Base-by-base conservation (phyloP, 1,140 invertebrate species). In the Diabrotica undecimpunctata region DNA sequence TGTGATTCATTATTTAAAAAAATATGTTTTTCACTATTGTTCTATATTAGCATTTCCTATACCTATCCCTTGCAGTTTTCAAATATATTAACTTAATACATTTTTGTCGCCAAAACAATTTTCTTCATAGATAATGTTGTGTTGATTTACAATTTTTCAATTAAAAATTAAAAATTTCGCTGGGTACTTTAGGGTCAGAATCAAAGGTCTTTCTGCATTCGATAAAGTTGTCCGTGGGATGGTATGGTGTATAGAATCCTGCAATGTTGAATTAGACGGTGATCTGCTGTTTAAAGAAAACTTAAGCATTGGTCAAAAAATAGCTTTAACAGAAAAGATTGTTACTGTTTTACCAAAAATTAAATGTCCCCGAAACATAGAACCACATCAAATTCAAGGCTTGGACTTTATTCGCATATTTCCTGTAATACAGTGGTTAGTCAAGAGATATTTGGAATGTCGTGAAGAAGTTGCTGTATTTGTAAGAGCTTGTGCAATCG, bases 351-450 rank as follows among this genome's bases (percentile, higher is more conserved):
- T 98, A 62, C 92, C 91, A 56, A 88, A 88, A 80, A 94, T 98
- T 89, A 94, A 96, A 74, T 98, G 96, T 79, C 96, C 96, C 39
- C 88, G 94, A 79, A 84, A 85, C 56, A 88, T 98, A 75, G 96
- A 98, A 79, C 96, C 96, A 37, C 96, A 98, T 88, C 96, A 98
- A 83, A 97, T 98, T 66, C 96, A 98, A 82, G 96, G 96, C 36
- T 82, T 97, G 57, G 96, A 98, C 81, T 96, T 92, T 76, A 94
- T 97, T 54, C 94, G 97, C 77, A 96, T 98, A 67, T 96, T 90
- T 79, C 95, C 95, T 57, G 90, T 98, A 37, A 88, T 98, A 65
- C 92, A 96, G 82, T 98, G 96, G 96, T 81, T 98, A 9, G 94
- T 98, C 0, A 96, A 96, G 81, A 89, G 88, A 70, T 96, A 95